Percentiles rank a stretch among this genome's conserved stretches.
Conservation (phyloP, 2,113 vertebrate species). For the Scalopus aquaticus region DNA sequence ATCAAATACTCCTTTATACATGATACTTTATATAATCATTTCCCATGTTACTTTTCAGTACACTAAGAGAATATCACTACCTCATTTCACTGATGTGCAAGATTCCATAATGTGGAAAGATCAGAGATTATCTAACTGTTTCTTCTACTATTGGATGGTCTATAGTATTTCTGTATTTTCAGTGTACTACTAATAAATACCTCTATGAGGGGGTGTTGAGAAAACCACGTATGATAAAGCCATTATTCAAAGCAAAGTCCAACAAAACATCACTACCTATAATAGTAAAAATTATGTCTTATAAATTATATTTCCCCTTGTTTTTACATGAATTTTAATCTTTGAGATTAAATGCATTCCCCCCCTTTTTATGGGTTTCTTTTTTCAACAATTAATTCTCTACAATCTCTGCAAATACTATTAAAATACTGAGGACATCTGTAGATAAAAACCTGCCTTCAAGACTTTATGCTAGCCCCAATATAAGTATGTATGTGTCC, state of each 20-base stretch:
- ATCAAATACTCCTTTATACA: background rate
- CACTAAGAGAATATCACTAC: background rate
- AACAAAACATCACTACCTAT: background rate
- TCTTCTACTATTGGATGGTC: background rate
- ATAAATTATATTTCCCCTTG: background rate
- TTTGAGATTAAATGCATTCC: background rate
- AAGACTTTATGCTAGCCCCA: background rate
- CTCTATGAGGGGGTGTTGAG: background rate
- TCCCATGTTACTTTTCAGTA: background rate
- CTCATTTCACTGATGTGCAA: background rate
- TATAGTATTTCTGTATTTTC: background rate
- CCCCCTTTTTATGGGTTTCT: background rate
- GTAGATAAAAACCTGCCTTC: background rate
- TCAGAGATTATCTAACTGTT: background rate
- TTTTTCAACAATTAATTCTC: background rate
- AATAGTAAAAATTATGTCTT: background rate
- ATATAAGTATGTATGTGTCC: background rate
- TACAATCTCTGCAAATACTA: background rate
- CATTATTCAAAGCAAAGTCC: background rate
- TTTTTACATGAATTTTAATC: background rate
- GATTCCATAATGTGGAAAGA: background rate
- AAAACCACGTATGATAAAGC: background rate
- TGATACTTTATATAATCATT: background rate
- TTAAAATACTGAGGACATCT: background rate
- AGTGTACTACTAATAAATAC: background rate